Evolutionary conservation across 2,888 invertebrate species (phyloP), one percentile per base, ranked within the genome.

Genomic region (Diadromus collaris): DNA sequence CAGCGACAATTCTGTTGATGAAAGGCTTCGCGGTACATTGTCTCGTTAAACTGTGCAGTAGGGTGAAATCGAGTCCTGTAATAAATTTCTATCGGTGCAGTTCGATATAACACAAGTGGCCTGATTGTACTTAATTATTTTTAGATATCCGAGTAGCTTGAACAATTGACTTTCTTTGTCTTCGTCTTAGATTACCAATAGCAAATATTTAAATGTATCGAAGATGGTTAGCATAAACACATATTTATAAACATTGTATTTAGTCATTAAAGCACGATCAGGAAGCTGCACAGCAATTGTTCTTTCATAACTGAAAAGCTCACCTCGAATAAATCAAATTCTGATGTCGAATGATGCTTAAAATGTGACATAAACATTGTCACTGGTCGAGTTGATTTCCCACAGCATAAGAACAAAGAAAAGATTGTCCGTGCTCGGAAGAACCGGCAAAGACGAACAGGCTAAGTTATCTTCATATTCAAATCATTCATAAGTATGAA

Each of bases 331-430:
- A 2, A 29, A 29, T n/a, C 7, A 7, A n/a, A 16, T 29, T 27
- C 16, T 29, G 27, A 56, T 7, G 54, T 16, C 16, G 29, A n/a
- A n/a, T 27, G 10, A 24, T 27, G 24, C 24, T 13, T 29, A 10
- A 29, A 56, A 56, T 13, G 6, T 13, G 54, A 56, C 16, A 56
- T n/a, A 56, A 56, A 56, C 54, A 56, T 56, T 56, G 54, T 27
- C 10, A 29, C 29, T 24, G 10, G 9, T 10, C 24, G 0, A 24
- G 29, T 5, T 9, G 21, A 54, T 24, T 27, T 24, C n/a, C n/a
- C 29, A 6, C n/a, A 16, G 13, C 46, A 46, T 9, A 9, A 46
- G 19, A 2, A 56, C 54, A 6, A 16, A n/a, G 27, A 56, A 29
- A n/a, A 56, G 27, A 6, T 16, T 29, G 16, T 61, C n/a, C 24